A percentile compares a stretch with the other conserved stretches of the same genome.
These are phyloP conservation scores for Rotaria magnacalcarata DNA, from an alignment of 2,888 invertebrate genomes.

Conservation along the genomic window DNA sequence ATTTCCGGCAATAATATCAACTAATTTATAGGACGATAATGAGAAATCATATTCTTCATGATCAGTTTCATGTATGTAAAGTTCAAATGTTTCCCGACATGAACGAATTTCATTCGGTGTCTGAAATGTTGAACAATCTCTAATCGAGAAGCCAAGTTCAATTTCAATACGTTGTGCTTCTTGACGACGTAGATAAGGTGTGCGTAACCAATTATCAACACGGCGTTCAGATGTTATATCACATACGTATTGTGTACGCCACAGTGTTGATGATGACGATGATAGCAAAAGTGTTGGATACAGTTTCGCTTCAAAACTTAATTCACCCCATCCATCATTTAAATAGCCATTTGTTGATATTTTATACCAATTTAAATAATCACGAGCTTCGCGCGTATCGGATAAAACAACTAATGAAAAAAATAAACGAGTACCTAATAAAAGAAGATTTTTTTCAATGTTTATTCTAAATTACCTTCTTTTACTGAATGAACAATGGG, in stretches of 20 bases:
- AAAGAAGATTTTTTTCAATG: not conserved
- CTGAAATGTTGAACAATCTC: slow-evolving; percentile 43
- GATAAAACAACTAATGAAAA: not conserved
- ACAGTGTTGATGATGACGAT: slow-evolving; percentile 34
- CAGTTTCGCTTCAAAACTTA: slow-evolving; percentile 41
- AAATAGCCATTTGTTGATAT: not conserved
- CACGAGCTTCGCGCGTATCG: slow-evolving; percentile 15
- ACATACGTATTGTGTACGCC: slow-evolving; percentile 46
- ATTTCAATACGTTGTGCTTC: slow-evolving; percentile 42
- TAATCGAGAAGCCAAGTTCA: slow-evolving; percentile 40
- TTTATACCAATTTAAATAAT: slow-evolving; percentile 34
- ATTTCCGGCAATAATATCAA: slow-evolving; percentile 44
- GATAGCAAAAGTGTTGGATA: slow-evolving; percentile 1
- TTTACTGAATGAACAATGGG: not conserved
- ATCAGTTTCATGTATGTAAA: slow-evolving; percentile 38
- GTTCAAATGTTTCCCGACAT: slow-evolving; percentile 45
- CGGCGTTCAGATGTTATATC: slow-evolving; percentile 43
- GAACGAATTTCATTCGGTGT: slow-evolving; percentile 44
- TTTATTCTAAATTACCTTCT: not conserved
- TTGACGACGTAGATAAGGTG: slow-evolving; percentile 42
- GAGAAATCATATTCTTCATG: not conserved
- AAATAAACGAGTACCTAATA: not conserved
- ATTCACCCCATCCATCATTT: slow-evolving; percentile 38
- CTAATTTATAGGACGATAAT: slow-evolving; percentile 39
- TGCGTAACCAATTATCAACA: slow-evolving; percentile 45